Conservation (phyloP, 1,140 invertebrate species). For the Metopolophium dirhodum region DNA sequence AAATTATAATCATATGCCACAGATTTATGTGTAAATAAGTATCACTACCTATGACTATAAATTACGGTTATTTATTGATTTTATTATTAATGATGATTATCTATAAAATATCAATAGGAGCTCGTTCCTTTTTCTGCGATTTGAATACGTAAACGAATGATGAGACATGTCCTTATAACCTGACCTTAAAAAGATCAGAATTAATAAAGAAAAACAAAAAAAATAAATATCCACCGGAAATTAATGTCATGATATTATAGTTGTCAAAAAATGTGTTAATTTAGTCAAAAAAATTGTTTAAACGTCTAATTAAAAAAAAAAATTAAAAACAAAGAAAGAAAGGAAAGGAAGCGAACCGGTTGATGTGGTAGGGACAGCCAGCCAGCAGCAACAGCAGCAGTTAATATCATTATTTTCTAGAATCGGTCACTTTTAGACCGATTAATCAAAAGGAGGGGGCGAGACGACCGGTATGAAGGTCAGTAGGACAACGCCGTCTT, state of each 20-base stretch:
- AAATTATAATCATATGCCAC: neutral
- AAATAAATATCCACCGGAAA: neutral
- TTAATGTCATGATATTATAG: slow-evolving; percentile 13
- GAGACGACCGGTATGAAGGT: slow-evolving; percentile 55
- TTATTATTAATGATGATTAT: neutral
- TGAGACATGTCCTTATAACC: slow-evolving; percentile 21
- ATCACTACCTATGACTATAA: neutral
- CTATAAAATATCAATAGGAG: neutral
- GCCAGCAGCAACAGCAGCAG: neutral
- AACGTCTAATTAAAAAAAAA: slow-evolving; percentile 47
- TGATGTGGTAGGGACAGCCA: neutral
- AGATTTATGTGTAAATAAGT: neutral
- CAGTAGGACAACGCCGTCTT: slow-evolving; percentile 56
- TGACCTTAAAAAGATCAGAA: slow-evolving; percentile 24
- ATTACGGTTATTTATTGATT: slow-evolving; percentile 9
- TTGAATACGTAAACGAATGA: neutral
- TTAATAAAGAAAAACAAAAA: neutral
- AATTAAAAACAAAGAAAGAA: slow-evolving; percentile 27
- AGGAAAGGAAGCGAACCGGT: slow-evolving; percentile 39
- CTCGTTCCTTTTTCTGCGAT: neutral
- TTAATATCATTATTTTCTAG: slow-evolving; percentile 56
- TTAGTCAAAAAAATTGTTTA: slow-evolving; percentile 43
- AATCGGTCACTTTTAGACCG: slow-evolving; percentile 52
- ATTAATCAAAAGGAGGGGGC: slow-evolving; percentile 57
- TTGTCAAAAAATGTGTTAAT: slow-evolving; percentile 17